These are phyloP conservation scores for Tetragnatha versicolor DNA, from an alignment of 1,140 invertebrate genomes.

Conservation along the genomic window DNA sequence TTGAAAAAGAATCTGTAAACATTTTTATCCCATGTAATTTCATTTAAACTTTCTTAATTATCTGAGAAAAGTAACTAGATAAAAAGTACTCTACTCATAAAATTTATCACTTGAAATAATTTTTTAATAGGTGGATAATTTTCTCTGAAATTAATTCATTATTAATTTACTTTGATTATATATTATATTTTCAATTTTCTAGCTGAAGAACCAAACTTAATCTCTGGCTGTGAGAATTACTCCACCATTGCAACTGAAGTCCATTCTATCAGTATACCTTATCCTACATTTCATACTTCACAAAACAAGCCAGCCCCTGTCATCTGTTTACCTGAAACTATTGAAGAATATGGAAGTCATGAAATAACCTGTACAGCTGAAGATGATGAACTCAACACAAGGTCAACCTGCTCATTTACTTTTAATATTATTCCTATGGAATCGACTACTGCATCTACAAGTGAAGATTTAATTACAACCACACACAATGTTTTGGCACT, in stretches of 20 bases:
- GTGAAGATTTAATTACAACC: too few relatives aligned
- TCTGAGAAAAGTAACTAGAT: too few relatives aligned
- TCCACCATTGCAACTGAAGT: neutral
- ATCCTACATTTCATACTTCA: neutral
- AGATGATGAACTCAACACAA: neutral
- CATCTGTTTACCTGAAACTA: neutral
- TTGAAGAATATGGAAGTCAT: neutral
- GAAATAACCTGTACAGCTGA: neutral
- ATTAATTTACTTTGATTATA: neutral
- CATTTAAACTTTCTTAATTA: too few relatives aligned
- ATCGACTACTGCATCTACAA: neutral
- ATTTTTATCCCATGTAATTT: neutral
- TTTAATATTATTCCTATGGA: neutral
- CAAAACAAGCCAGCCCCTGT: neutral
- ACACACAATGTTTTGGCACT: too few relatives aligned
- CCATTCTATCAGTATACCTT: neutral
- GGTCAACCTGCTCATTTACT: neutral
- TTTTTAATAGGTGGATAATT: neutral
- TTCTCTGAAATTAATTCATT: neutral
- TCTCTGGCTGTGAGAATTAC: constrained; percentile 21
- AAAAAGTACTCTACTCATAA: neutral
- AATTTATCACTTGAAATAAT: neutral
- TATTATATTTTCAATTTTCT: neutral
- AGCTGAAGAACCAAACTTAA: neutral
- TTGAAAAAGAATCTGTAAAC: neutral